Percentiles rank a stretch among this genome's conserved stretches.
Conservation (phyloP, 2,113 vertebrate genomes). For the Xyliphius kryptos region DNA sequence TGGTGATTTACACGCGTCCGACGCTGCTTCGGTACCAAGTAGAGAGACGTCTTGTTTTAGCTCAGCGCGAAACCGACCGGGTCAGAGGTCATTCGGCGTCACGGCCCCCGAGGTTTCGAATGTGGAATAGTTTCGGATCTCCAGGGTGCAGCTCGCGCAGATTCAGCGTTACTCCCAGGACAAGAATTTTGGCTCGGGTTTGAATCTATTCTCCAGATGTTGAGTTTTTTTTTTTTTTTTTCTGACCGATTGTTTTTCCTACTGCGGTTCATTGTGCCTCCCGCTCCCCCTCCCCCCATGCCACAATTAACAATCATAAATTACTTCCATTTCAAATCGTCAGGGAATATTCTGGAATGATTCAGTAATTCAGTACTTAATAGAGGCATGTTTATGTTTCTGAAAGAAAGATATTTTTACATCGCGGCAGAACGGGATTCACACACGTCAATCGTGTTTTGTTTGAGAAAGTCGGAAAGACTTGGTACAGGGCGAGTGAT, state of each 20-base stretch:
- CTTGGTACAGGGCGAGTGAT: no score
- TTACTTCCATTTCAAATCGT: conserved; percentile 63
- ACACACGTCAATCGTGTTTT: no score
- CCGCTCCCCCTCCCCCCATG: no score
- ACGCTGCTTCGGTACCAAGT: conserved; percentile 62
- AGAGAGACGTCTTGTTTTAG: conserved; percentile 62
- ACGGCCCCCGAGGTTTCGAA: conserved; percentile 40
- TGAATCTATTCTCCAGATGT: conserved; percentile 71
- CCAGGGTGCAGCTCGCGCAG: conserved; percentile 62
- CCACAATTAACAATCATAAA: conserved; percentile 70
- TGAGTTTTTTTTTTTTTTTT: conserved; percentile 44
- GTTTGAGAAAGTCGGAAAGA: no score
- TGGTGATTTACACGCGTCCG: conserved; percentile 60
- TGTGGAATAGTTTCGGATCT: conserved; percentile 63
- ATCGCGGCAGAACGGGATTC: no score
- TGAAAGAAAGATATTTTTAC: no score
- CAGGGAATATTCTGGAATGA: conserved; percentile 62
- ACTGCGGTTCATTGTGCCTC: conserved; percentile 60
- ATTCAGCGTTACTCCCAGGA: conserved; percentile 65
- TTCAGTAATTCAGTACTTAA: conserved; percentile 64
- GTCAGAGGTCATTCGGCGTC: conserved; percentile 52
- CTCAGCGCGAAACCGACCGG: conserved; percentile 46
- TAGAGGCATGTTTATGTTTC: no score
- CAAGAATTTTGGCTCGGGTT: conserved; percentile 59
- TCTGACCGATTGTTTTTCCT: no score